Base-by-base conservation (phyloP, 2,888 invertebrate genomes). In the Cantharis rustica region DNA sequence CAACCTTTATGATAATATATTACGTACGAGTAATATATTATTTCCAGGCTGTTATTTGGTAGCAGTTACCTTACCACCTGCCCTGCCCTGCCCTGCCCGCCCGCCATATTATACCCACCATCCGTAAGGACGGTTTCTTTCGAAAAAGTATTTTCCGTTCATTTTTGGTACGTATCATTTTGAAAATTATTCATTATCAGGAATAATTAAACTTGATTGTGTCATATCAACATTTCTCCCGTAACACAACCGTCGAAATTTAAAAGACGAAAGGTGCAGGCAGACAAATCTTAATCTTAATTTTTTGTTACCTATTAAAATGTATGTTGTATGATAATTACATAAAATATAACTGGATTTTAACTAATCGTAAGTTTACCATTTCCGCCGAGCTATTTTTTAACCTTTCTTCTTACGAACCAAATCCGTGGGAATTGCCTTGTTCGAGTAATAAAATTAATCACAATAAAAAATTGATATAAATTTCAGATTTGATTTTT, bases 391-490 rank as follows among this genome's bases (percentile, higher is more conserved):
- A 84, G 83, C 83, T 83, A 86, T 86, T 86, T 86, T 84, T 84
- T 85, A 85, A 84, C 85, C 85, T 66, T 66, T 86, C 85, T 86
- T 85, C 81, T 83, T 84, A 78, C 26, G 81, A 83, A 82, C 83
- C 81, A 81, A 80, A 83, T 82, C 86, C 87, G 87, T 87, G 87
- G 87, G 87, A 88, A 87, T 85, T 83, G 77, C 81, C 82, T 83
- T 84, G 85, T 84, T 86, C 85, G 86, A 86, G 85, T 84, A 86
- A 86, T 86, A 86, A 85, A 86, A 86, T 86, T 87, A 88, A 87
- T 84, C 27, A 68, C 16, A 68, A 26, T 23, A 20, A 68, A 68
- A 27, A 68, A 17, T 26, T 68, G 16, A 17, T 63, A 63, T 10
- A 63, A 17, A 66, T 20, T 66, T 66, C 75, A 81, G 83, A 83